Evolutionary conservation across 1,140 invertebrate genomes (phyloP).

Genomic region (Drosophila parabipectinata): DNA sequence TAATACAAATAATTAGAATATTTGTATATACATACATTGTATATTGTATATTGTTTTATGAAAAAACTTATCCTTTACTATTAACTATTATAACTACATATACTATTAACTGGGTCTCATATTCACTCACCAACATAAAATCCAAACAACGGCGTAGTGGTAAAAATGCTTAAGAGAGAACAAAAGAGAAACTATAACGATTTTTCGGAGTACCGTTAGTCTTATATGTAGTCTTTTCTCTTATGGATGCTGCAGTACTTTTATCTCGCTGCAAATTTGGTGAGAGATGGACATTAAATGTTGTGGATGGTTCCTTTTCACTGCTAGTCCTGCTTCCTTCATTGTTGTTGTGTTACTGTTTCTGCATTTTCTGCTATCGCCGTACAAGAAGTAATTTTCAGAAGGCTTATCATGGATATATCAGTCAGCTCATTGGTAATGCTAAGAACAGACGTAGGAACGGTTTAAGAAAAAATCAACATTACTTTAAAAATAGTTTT

Average conservation of each 20-base stretch:
- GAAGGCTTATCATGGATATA: slow-evolving; percentile 71
- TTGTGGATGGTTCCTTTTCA: slow-evolving; percentile 36
- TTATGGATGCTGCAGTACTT: slow-evolving; percentile 41
- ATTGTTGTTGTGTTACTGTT: slow-evolving; percentile 49
- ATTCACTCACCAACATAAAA: not conserved
- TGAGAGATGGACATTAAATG: slow-evolving; percentile 72
- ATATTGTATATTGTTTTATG: too few species aligned
- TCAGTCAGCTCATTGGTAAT: slow-evolving; percentile 74
- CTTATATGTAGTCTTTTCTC: slow-evolving; percentile 26
- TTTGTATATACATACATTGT: too few species aligned
- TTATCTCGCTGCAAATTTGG: slow-evolving; percentile 38
- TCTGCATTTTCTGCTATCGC: slow-evolving; percentile 33
- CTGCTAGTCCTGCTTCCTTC: slow-evolving; percentile 29
- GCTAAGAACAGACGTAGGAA: slow-evolving; percentile 56
- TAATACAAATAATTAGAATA: too few species aligned
- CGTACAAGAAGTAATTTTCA: slow-evolving; percentile 71
- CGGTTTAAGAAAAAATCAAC: slow-evolving; percentile 1
- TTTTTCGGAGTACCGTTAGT: not conserved
- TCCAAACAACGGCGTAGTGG: not conserved
- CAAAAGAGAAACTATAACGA: not conserved
- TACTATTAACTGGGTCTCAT: too few species aligned
- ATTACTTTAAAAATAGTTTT: slow-evolving; percentile 3
- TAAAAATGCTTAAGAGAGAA: not conserved
- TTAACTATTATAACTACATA: too few species aligned
- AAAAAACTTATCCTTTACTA: too few species aligned